Conservation (phyloP, 2,797 vertebrate genomes). For the Oreonectes daqikongensis region DNA sequence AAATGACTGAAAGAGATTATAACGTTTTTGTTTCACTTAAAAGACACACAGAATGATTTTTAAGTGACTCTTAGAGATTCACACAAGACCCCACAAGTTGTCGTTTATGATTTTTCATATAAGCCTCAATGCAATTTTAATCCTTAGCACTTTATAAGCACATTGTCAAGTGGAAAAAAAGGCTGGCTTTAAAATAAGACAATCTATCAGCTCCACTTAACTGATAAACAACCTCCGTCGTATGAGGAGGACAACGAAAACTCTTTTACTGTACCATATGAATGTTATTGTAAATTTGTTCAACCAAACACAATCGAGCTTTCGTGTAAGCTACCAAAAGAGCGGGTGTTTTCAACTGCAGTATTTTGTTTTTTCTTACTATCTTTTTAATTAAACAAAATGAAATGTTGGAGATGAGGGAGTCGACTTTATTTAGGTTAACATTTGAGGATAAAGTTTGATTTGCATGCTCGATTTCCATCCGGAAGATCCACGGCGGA, state of each 20-base stretch:
- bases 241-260: neutral
- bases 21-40: neutral
- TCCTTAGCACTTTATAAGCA: slow-evolving; percentile 59
- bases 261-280: slow-evolving; percentile 42
- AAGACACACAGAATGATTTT: slow-evolving; percentile 1
- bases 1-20: slow-evolving; percentile 16
- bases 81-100: neutral
- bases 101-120: slow-evolving; percentile 9
- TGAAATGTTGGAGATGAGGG: slow-evolving; percentile 16
- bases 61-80: neutral
- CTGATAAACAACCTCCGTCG: slow-evolving; percentile 2
- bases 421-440: slow-evolving; percentile 1
- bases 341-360: slow-evolving; percentile 36
- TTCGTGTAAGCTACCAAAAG: slow-evolving; percentile 42
- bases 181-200: slow-evolving; percentile 49
- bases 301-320: slow-evolving; percentile 44
- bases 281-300: slow-evolving; percentile 50
- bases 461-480: neutral
- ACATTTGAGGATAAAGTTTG: neutral
- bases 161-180: slow-evolving; percentile 39
- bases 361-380: slow-evolving; percentile 10
- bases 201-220: slow-evolving; percentile 49
- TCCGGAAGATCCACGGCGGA: neutral
- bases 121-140: slow-evolving; percentile 51
- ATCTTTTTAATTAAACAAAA: neutral